Evolutionary conservation across 2,797 vertebrate genomes (phyloP).

Genomic region (Myioborus miniatus): DNA sequence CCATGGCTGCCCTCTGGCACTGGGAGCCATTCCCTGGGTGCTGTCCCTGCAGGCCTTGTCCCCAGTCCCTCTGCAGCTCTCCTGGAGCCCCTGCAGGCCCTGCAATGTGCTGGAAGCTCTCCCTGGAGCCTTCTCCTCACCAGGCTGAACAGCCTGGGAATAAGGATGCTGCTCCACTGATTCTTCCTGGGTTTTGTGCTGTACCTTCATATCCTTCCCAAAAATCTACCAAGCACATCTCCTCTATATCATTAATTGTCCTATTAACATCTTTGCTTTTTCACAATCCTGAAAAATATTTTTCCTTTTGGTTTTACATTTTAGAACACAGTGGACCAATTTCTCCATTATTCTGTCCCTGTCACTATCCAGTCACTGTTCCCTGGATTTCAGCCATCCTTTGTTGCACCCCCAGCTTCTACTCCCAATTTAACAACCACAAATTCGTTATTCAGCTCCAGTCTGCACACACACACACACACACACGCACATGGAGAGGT

Average conservation of each 20-base stretch:
- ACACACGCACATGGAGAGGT: not conserved
- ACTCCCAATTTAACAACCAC: not conserved
- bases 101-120: accelerated
- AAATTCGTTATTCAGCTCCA: not conserved
- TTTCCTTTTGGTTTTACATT: not conserved
- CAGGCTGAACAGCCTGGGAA: not conserved
- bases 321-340: not conserved
- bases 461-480: not conserved
- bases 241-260: not conserved
- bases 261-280: not conserved
- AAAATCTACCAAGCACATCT: not conserved
- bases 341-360: not conserved
- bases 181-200: not conserved
- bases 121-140: accelerated
- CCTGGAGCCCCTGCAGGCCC: not conserved
- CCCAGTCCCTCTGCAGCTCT: not conserved
- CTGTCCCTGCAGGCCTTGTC: not conserved
- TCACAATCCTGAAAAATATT: not conserved
- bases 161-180: not conserved
- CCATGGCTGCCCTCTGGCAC: not conserved
- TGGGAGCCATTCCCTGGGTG: not conserved
- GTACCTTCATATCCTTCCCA: not conserved
- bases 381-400: not conserved
- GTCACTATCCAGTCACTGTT: not conserved
- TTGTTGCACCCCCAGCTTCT: not conserved